Evolutionary conservation across 2,888 invertebrate genomes (phyloP).

Genomic region (Gandaritis pyraliata): DNA sequence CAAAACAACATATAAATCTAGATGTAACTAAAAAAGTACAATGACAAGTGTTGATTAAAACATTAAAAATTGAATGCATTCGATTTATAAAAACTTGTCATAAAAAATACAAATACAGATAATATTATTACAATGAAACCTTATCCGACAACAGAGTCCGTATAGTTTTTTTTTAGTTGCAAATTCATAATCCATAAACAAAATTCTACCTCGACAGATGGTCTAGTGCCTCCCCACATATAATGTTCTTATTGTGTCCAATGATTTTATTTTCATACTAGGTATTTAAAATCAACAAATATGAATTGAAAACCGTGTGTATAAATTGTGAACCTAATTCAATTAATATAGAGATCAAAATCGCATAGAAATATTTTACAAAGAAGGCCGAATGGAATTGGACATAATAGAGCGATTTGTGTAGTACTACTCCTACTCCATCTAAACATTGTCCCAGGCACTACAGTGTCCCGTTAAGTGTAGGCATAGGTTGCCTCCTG

Average conservation of each 20-base stretch:
- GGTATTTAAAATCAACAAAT: constrained; percentile 45
- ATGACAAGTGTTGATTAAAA: too few relatives aligned
- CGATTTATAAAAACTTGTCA: too few relatives aligned
- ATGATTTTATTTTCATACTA: constrained; percentile 52
- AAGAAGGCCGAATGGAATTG: constrained; percentile 36
- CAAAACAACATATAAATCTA: too few relatives aligned
- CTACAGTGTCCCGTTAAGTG: too few relatives aligned
- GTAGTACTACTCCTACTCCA: too few relatives aligned
- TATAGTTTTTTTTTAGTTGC: constrained; percentile 40
- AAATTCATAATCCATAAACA: constrained; percentile 61
- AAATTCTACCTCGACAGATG: constrained; percentile 66
- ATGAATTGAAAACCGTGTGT: constrained; percentile 16
- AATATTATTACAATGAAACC: constrained; percentile 6
- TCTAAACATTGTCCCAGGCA: too few relatives aligned
- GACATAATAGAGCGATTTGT: constrained; percentile 49
- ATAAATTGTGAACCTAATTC: constrained; percentile 24
- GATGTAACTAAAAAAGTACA: too few relatives aligned
- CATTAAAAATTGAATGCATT: too few relatives aligned
- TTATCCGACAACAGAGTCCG: constrained; percentile 13
- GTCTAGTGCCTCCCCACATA: constrained; percentile 57
- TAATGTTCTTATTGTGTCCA: constrained; percentile 59
- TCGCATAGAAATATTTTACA: constrained; percentile 23
- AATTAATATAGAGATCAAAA: constrained; percentile 34
- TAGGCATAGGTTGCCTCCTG: too few relatives aligned
- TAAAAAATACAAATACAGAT: too few relatives aligned